Evolutionary conservation across 2,888 invertebrate genomes (phyloP).

Genomic region (Dasypolia templi): DNA sequence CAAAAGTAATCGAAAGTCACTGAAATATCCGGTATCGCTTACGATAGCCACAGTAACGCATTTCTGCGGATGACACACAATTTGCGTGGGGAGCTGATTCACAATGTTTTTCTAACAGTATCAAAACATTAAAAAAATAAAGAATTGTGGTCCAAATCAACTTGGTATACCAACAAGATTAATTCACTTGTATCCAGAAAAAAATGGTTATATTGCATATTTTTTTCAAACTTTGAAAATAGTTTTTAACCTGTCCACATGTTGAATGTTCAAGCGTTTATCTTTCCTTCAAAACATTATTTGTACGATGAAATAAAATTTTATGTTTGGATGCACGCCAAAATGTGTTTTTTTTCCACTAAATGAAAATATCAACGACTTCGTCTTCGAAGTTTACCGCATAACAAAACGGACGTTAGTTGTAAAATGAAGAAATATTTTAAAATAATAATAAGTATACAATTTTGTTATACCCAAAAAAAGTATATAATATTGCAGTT

Average conservation of each 20-base stretch:
- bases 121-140: conserved; percentile 37
- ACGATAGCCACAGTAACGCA: neutral
- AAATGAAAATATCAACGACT: conserved; percentile 35
- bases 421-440: neutral
- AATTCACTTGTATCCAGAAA: conserved; percentile 14
- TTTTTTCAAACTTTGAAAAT: conserved; percentile 1
- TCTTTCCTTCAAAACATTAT: conserved; percentile 53
- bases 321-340: conserved; percentile 53
- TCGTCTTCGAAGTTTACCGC: conserved; percentile 5
- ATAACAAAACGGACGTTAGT: conserved; percentile 6
- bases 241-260: conserved; percentile 6
- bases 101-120: conserved; percentile 28
- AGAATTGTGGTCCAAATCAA: conserved; percentile 2
- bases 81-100: conserved; percentile 28
- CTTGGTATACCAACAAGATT: neutral
- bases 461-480: too few relatives aligned
- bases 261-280: conserved; percentile 39
- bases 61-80: conserved; percentile 27
- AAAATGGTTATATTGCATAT: conserved; percentile 8
- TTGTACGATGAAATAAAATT: conserved; percentile 30
- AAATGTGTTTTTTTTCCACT: conserved; percentile 18
- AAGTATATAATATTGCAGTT: too few relatives aligned
- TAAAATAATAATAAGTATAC: too few relatives aligned
- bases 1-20: neutral
- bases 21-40: conserved; percentile 20